Percentiles rank a stretch among this genome's conserved stretches.
phyloP scores from a whole-genome alignment of 2,888 invertebrate genomes.

The Pandemis corylana region DNA sequence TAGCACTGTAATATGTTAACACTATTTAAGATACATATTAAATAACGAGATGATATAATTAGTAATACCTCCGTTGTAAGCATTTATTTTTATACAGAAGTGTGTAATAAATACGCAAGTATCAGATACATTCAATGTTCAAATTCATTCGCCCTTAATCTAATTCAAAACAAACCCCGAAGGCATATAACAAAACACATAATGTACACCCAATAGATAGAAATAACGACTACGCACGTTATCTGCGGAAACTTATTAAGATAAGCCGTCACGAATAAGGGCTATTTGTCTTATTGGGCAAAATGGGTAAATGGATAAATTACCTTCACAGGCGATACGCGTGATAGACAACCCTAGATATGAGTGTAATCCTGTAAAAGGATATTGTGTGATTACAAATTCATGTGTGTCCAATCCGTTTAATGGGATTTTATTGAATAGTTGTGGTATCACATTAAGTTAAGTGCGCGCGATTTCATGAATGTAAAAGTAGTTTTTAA shows the following conservation, averaged over 20 bases:
- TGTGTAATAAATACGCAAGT: neutral
- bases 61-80: too few species aligned
- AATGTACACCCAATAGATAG: conserved; percentile 43
- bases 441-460: conserved; percentile 12
- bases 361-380: conserved; percentile 67
- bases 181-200: conserved; percentile 14
- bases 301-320: conserved; percentile 70
- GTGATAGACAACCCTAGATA: conserved; percentile 77
- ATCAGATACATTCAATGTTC: neutral
- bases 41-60: too few species aligned
- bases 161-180: conserved; percentile 20
- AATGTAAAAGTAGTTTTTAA: neutral
- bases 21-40: too few species aligned
- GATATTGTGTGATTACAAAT: conserved; percentile 54
- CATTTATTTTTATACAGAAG: too few species aligned
- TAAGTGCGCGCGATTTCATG: neutral
- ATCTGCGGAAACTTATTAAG: conserved; percentile 81
- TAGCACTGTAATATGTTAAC: too few species aligned
- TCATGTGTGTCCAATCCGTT: conserved; percentile 39
- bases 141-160: conserved; percentile 11
- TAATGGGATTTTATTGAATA: conserved; percentile 38
- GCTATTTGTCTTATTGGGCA: conserved; percentile 66
- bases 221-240: conserved; percentile 59
- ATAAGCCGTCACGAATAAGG: conserved; percentile 76
- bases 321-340: conserved; percentile 63